Conservation (phyloP, 2,113 vertebrate species). For the Donacobius atricapilla region DNA sequence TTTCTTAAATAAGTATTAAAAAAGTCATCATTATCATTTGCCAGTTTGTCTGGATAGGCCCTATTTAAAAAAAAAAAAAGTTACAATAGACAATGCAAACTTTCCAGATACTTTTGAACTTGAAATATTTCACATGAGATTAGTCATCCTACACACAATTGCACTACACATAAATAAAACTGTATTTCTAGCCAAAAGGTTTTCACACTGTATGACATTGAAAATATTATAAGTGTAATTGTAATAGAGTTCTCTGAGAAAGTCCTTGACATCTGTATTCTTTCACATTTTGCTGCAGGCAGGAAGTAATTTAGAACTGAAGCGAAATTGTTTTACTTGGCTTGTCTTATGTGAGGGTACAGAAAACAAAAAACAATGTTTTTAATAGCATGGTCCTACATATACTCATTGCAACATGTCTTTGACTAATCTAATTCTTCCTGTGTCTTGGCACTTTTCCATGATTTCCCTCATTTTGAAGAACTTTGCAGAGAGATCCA, state of each 20-base stretch:
- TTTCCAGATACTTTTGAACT: neutral
- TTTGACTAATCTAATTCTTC: neutral
- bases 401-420: neutral
- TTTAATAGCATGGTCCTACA: neutral
- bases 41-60: neutral
- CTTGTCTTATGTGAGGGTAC: neutral
- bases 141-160: neutral
- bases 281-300: neutral
- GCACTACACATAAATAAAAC: neutral
- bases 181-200: neutral
- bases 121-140: neutral
- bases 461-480: neutral
- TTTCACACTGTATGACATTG: neutral
- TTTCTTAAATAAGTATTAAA: neutral
- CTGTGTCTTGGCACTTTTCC: neutral
- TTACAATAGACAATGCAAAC: neutral
- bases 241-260: neutral
- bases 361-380: neutral
- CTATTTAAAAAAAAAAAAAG: neutral
- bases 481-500: neutral
- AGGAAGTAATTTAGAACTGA: neutral
- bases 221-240: neutral
- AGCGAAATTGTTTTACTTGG: neutral
- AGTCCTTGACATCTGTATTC: neutral
- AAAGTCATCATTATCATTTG: neutral